Base-by-base conservation (phyloP, 2,113 vertebrate genomes). In the Phylloscopus trochilus region DNA sequence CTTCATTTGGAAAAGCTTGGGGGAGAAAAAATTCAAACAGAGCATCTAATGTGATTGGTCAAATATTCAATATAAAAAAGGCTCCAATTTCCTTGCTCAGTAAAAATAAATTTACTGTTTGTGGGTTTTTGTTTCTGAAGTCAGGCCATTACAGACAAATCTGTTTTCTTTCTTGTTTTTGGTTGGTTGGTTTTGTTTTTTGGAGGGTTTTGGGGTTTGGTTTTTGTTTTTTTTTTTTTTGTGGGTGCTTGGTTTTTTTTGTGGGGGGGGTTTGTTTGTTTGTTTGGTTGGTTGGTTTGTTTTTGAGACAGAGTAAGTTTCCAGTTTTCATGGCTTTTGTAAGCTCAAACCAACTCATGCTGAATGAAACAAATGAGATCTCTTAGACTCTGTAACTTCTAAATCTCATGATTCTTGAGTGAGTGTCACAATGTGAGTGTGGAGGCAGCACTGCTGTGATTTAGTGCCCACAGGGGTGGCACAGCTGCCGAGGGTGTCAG, bases 401-500 rank as follows among this genome's bases (percentile, higher is more conserved):
- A n/a, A 55, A 59, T 44, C 47, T 52, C 2, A 0, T 31, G 18
- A 15, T 63, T 75, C 28, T 44, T 22, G 74, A 6, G 75, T 44
- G 13, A 17, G 10, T 35, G 7, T 31, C 26, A 3, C 15, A 1
- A 1, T 24, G 19, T 27, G 69, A 8, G 53, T 3, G 51, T 43
- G 75, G 49, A 53, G 46, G 41, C 70, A 49, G 24, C 43, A 0
- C 12, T 13, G 20, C 3, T 8, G 11, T 55, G 90, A 63, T 93
- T 80, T 49, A 55, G 66, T n/a, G 84, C 47, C 8, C 63, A 2
- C 8, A 8, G 1, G 9, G 47, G 15, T 79, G 89, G 85, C 91
- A 59, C 90, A 93, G 90, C 94, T 95, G 87, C 87, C 4, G 8
- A 24, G 66, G 51, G 13, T 23, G 43, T 47, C 79, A 74, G 28